Base-by-base conservation (phyloP, 2,888 invertebrate species). In the Catocala nupta region DNA sequence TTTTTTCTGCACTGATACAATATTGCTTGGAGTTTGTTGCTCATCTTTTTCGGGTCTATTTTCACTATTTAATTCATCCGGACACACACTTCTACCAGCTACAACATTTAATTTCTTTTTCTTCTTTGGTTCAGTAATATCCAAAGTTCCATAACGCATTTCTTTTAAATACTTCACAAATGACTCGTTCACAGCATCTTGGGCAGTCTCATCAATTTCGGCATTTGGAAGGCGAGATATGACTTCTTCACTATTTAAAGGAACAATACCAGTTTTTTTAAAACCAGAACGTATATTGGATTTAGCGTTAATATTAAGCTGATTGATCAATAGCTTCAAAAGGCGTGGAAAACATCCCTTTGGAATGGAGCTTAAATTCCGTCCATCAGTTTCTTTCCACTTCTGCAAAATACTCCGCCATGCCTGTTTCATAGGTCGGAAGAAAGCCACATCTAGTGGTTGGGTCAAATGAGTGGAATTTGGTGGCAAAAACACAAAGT, bases 401-500 rank as follows among this genome's bases (percentile, higher is more conserved):
- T 68, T 60, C 13, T 52, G 16, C n/a, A 76, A 43, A 47, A 83
- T 64, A 33, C 69, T 25, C 5, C 80, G 63, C 83, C 82, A 83
- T 25, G 63, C 66, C 12, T 33, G 59, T 64, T 86, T 85, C 65
- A 84, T 66, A 6, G 84, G 83, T 10, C 72, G 55, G 58, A 85
- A 87, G 51, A 79, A 80, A 6, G 82, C 81, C 25, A 25, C 25
- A 25, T 25, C 25, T 25, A 25, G 25, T 25, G 25, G 25, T 25
- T 25, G 25, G 25, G 73, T 75, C 7, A 86, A 47, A 60, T 86
- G 84, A 0, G 84, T 86, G 9, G 79, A 68, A 63, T 86, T 84
- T 7, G 80, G 65, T 5, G 85, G 83, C n/a, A 86, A 65, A 63
- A 77, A 82, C 7, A 86, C 68, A 71, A 89, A 88, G n/a, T 59